Base-by-base conservation (phyloP, 1,140 invertebrate genomes). In the Atta texana region DNA sequence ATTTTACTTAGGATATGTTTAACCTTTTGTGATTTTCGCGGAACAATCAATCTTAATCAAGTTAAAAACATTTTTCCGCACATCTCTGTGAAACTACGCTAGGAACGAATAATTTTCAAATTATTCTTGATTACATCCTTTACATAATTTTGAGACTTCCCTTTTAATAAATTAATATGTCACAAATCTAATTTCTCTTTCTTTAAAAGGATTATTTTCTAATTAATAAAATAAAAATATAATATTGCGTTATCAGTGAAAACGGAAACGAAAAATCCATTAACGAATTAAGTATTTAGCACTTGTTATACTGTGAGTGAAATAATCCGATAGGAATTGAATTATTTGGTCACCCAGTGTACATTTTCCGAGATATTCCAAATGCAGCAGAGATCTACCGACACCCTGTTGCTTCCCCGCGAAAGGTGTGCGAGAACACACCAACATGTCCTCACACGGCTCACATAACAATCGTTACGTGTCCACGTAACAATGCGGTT, bases 331-430 rank as follows among this genome's bases (percentile, higher is more conserved):
- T 21, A 14, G 1, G 34, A 2, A 6, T 24, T 39, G 34, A 75
- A 86, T 80, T 80, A 72, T 80, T 72, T 49, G 28, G 16, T 53
- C 51, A 53, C 39, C n/a, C 66, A 59, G n/a, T 77, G 8, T 18
- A 69, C 49, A 76, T 77, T 89, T 77, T 5, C 84, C 49, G 51
- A 82, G 55, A 24, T 72, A 76, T 78, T 76, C 63, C 0, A 63
- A 89, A 80, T 86, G 59, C 69, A 10, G 34, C 44, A 59, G 14
- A 75, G 63, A 90, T 85, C 68, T 88, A 90, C 76, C 24, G 88
- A 53, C 89, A 90, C 51, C 89, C 89, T 90, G 89, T 90, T 90
- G 89, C 89, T 90, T 66, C 61, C 24, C 63, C 10, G 51, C 4
- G 21, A 59, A 71, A 66, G 55, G 49, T 34, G 24, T 86, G 18